Conservation (phyloP, 2,888 invertebrate genomes). For the Synanthedon myopaeformis region DNA sequence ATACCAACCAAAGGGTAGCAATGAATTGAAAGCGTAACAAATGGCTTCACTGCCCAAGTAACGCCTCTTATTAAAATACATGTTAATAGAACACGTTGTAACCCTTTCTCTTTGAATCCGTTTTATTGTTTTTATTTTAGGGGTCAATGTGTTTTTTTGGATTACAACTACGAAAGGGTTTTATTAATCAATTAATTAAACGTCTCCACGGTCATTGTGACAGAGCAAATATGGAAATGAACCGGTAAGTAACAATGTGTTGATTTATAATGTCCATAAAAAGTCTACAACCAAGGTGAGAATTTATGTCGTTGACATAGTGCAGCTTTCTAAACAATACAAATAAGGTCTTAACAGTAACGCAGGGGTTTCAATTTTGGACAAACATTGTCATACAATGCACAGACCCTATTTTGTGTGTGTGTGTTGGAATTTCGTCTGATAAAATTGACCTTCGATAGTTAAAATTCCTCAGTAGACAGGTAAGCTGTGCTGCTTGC, state of each 20-base stretch:
- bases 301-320: constrained; percentile 32
- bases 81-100: constrained; percentile 57
- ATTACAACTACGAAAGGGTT: constrained; percentile 50
- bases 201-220: constrained; percentile 65
- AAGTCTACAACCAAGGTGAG: constrained; percentile 49
- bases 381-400: not conserved
- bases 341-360: constrained; percentile 13
- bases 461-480: no score
- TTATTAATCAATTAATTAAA: constrained; percentile 71
- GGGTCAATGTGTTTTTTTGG: constrained; percentile 62
- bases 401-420: not conserved
- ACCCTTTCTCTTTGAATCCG: constrained; percentile 54
- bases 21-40: constrained; percentile 54
- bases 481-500: no score
- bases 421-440: not conserved
- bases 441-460: no score
- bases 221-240: constrained; percentile 65
- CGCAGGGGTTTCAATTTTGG: constrained; percentile 6
- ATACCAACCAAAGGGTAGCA: constrained; percentile 25
- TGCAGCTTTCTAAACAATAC: constrained; percentile 24
- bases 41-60: constrained; percentile 51
- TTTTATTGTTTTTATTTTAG: constrained; percentile 61
- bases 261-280: constrained; percentile 57
- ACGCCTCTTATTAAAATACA: constrained; percentile 51
- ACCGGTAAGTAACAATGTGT: constrained; percentile 48